Conservation (phyloP, 2,888 invertebrate genomes). For the Hecatera dysodea region DNA sequence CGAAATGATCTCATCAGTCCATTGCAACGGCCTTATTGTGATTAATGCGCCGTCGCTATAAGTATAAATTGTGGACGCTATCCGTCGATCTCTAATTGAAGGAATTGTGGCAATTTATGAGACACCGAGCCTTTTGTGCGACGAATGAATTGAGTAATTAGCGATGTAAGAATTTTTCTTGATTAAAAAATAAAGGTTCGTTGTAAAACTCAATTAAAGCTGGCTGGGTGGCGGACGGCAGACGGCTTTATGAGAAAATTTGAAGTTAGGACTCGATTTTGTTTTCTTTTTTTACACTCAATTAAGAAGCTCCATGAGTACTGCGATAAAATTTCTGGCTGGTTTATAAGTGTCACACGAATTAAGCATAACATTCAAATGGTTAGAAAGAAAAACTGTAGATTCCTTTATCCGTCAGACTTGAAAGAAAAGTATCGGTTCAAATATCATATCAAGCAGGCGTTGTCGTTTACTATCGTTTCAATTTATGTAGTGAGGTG, state of each 20-base stretch:
- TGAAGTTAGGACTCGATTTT: slow-evolving; percentile 31
- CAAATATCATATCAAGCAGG: too few species aligned
- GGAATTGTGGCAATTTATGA: slow-evolving; percentile 83
- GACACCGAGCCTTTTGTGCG: slow-evolving; percentile 70
- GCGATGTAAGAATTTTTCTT: slow-evolving; percentile 70
- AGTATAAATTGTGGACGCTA: slow-evolving; percentile 77
- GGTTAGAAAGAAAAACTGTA: too few species aligned
- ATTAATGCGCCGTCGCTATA: slow-evolving; percentile 78
- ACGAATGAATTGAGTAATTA: slow-evolving; percentile 85
- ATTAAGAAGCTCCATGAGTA: background rate
- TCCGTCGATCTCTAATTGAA: slow-evolving; percentile 86
- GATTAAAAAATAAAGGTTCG: slow-evolving; percentile 76
- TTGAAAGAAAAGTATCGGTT: too few species aligned
- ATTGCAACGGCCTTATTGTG: slow-evolving; percentile 77
- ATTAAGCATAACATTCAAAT: too few species aligned
- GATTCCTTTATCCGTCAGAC: too few species aligned
- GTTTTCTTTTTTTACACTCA: background rate
- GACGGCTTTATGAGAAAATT: slow-evolving; percentile 29
- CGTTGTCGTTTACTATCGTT: too few species aligned
- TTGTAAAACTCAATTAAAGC: slow-evolving; percentile 67
- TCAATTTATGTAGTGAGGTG: too few species aligned
- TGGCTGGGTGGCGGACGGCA: slow-evolving; percentile 46
- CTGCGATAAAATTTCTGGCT: background rate
- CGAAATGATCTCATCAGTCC: slow-evolving; percentile 79
- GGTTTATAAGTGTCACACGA: too few species aligned